These are phyloP conservation scores for Nymphicus hollandicus DNA, from an alignment of 2,113 vertebrate genomes.

Conservation along the genomic window DNA sequence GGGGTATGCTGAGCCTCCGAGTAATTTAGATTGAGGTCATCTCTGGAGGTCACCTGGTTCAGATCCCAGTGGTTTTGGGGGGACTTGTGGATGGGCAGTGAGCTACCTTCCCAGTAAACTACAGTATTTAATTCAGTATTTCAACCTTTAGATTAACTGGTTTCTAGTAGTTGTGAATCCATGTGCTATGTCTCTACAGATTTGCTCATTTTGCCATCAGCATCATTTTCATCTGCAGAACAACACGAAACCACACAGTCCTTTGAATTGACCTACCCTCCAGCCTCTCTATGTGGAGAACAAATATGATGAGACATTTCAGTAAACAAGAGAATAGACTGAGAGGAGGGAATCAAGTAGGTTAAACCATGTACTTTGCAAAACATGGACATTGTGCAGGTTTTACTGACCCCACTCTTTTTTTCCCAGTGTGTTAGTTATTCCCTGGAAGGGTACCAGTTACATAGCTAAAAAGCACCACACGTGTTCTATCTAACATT, in stretches of 20 bases:
- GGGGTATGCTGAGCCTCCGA: not conserved
- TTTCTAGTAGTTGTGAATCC: not conserved
- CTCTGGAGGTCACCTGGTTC: not conserved
- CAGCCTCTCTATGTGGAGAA: not conserved
- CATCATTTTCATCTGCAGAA: not conserved
- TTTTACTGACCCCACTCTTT: not conserved
- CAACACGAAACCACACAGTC: not conserved
- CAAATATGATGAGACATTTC: not conserved
- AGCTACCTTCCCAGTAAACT: not conserved
- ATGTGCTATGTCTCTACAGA: not conserved
- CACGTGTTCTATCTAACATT: not conserved
- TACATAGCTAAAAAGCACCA: not conserved
- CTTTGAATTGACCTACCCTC: conserved; percentile 28
- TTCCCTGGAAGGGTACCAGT: not conserved
- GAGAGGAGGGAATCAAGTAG: not conserved
- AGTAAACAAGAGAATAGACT: not conserved
- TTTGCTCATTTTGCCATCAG: not conserved
- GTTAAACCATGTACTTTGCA: not conserved
- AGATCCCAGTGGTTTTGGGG: not conserved
- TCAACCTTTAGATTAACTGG: not conserved
- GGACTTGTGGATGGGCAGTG: not conserved
- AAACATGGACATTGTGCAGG: not conserved
- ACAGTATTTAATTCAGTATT: not conserved
- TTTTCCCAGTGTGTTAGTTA: not conserved
- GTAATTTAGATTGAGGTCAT: not conserved